Base-by-base conservation (phyloP, 2,797 vertebrate species). In the Cuniculus paca region DNA sequence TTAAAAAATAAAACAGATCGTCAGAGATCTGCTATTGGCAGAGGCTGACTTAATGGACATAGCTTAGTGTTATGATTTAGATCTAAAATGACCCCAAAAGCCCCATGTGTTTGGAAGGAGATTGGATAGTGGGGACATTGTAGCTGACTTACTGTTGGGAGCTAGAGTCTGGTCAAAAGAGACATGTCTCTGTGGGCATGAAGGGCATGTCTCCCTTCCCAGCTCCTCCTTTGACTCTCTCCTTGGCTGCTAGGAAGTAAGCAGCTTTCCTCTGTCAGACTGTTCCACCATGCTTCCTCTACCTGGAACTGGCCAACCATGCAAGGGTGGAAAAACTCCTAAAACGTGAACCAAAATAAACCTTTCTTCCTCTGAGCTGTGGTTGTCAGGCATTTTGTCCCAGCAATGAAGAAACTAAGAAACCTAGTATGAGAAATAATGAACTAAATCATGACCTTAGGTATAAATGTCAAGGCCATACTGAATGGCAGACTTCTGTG, bases 401-500 rank as follows among this genome's bases (percentile, higher is more conserved):
- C 22, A 72, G 39, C 39, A 28, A 45, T 5, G 13, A 74, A 45
- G 22, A 72, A 42, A 72, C 20, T 42, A 74, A 45, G 39, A 74
- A 5, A 45, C 39, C 42, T 77, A 48, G 4, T 24, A 12, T 56
- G 75, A 61, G n/a, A 93, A 39, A 61, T 24, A 58, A 20, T 16
- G 7, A 2, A 9, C 13, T 0, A 1, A 50, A 75, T 34, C 58
- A 16, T 31, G 42, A 84, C 54, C 70, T 52, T 52, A 39, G 36
- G 26, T 54, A 17, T 85, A n/a, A 20, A 39, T 2, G 31, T 70
- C 52, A 42, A 0, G 0, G 61, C 48, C 4, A 10, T 5, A 31
- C 9, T 24, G 10, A 72, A 12, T 31, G 8, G 1, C 48, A 48
- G 12, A 13, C 34, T 20, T 45, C 39, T 22, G 0, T 19, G 1